A percentile compares a stretch with the other conserved stretches of the same genome.
Evolutionary conservation across 2,113 vertebrate species (phyloP).

Genomic region (Erythrolamprus reginae): DNA sequence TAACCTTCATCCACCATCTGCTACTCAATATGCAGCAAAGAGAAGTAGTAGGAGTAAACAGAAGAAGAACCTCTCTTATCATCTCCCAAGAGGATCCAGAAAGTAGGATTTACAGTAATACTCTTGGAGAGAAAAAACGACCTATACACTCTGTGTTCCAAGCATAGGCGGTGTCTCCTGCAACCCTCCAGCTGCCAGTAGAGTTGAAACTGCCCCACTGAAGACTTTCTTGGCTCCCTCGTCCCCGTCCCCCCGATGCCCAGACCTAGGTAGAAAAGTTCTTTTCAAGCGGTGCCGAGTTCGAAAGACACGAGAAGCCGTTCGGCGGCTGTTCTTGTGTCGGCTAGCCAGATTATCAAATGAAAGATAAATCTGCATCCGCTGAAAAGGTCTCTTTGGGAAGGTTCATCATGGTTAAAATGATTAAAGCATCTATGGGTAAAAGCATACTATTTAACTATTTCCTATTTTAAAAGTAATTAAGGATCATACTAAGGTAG

Average conservation of each 20-base stretch:
- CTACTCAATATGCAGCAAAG: slow-evolving; percentile 20
- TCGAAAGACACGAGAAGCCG: background rate
- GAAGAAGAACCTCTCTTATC: slow-evolving; percentile 44
- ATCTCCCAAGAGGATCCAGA: slow-evolving; percentile 43
- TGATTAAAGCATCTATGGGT: no score
- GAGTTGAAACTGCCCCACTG: background rate
- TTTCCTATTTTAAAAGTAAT: no score
- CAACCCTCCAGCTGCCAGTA: background rate
- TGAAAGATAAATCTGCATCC: background rate
- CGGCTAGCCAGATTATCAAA: background rate
- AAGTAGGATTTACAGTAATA: slow-evolving; percentile 61
- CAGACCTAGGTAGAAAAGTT: background rate
- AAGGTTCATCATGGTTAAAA: no score
- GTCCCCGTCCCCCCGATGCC: fast-evolving
- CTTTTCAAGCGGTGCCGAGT: background rate
- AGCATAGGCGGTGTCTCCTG: slow-evolving; percentile 17
- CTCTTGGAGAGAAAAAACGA: slow-evolving; percentile 15
- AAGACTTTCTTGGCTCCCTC: background rate
- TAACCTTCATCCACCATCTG: slow-evolving; percentile 50
- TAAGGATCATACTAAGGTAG: no score
- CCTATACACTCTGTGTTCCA: slow-evolving; percentile 46
- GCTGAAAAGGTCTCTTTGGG: background rate
- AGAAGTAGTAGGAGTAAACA: background rate
- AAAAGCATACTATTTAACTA: no score
- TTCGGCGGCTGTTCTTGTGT: background rate